These are phyloP conservation scores for Coluber constrictor DNA, from an alignment of 2,797 vertebrate genomes.

Conservation along the genomic window DNA sequence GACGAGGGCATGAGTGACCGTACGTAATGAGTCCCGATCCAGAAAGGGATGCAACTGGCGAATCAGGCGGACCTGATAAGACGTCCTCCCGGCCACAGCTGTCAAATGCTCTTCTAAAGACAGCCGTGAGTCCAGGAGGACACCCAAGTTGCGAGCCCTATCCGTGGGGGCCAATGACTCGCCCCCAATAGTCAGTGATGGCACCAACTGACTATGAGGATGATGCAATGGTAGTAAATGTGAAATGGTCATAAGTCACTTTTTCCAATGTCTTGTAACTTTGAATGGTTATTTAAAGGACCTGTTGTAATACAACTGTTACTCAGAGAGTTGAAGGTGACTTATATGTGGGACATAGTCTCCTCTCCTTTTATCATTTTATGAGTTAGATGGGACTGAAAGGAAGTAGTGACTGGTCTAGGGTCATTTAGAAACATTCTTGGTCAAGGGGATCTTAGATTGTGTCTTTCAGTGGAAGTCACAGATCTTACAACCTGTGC, in stretches of 20 bases:
- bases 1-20: no score
- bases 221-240: neutral
- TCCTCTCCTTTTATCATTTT: neutral
- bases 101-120: no score
- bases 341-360: neutral
- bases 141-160: no score
- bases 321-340: neutral
- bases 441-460: neutral
- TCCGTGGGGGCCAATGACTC: no score
- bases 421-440: neutral
- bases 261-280: neutral
- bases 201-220: no score
- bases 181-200: no score
- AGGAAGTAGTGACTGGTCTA: neutral
- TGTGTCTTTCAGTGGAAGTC: neutral
- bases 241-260: neutral
- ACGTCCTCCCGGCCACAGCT: no score
- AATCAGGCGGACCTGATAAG: no score
- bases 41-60: no score
- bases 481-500: neutral
- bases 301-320: neutral
- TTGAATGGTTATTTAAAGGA: neutral
- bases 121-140: no score
- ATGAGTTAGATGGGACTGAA: neutral
- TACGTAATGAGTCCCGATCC: no score